Base-by-base conservation (phyloP, 2,797 vertebrate genomes). In the Benthosema pterotum region DNA sequence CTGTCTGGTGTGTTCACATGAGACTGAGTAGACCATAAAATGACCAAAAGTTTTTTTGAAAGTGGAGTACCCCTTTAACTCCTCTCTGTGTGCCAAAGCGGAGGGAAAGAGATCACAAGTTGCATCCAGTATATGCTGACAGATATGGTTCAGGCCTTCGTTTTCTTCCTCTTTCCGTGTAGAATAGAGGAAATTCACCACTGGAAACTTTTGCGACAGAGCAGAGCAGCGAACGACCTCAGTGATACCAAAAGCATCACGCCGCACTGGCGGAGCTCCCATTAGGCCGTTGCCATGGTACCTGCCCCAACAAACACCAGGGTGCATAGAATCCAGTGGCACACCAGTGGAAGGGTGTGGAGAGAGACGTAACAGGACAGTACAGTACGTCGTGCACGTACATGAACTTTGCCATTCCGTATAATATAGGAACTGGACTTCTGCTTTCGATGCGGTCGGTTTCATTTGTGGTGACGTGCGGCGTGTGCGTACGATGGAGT, bases 231-330 rank as follows among this genome's bases (percentile, higher is more conserved):
- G n/a, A 60, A 55, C 43, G 38, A 71, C 77, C 71, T 78, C 62
- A 72, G 54, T 47, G 47, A 72, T 55, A 83, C 65, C 63, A 64
- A 74, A 75, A 77, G 63, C 70, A 71, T 63, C 62, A 73, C 53
- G 67, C 55, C 56, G 50, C 45, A 46, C 22, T 72, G 60, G 63
- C 61, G 68, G 48, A 19, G 32, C 52, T 77, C 66, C 72, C 58
- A 66, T 74, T 75, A 81, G 65, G 59, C 32, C 0, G 76, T 84
- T 32, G 73, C 73, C 78, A 83, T 69, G 63, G 86, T 13, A 87
- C 87, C 80, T 4, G 43, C 60, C 62, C 60, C 72, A 87, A 86
- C 83, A 91, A 90, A 89, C 75, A 90, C 5, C 64, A 70, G 78
- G 67, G 77, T 43, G 67, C 43, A 55, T 53, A 71, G n/a, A n/a